Evolutionary conservation across 2,113 vertebrate genomes (phyloP), one percentile per base, ranked within the genome.

Genomic region (Fregata magnificens): DNA sequence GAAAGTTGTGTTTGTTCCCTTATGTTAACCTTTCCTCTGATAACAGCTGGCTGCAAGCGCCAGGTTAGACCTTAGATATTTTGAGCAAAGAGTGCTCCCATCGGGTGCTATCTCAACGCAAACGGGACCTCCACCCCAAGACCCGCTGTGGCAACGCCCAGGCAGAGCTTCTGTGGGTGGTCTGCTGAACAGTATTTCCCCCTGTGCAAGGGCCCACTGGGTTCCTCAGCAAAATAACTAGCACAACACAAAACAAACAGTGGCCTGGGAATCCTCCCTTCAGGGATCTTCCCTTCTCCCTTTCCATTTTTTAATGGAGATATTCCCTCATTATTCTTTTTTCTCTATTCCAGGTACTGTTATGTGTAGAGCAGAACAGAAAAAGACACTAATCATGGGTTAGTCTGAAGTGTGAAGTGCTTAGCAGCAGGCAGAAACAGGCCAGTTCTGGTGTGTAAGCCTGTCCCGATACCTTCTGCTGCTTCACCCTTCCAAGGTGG

Each of bases 261-360:
- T 15, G 78, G 36, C 78, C 70, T 94, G 95, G 74, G 90, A 92
- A 47, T 44, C 7, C 40, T 92, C 74, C 88, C 56, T 88, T 85
- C 1, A 8, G 92, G 77, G 86, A 61, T 16, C 67, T 28, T 72
- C 58, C n/a, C 45, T 90, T 63, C 62, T 44, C 32, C 59, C 50
- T 70, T 32, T 13, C 53, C n/a, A 9, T 0, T 24, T 47, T 24
- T 34, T 38, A 20, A 65, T 31, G 31, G 40, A 70, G 72, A 20
- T 32, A 9, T 47, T 70, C 29, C 59, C 5, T 8, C 50, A 6
- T 24, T 36, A 13, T 4, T 61, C 59, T 67, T 81, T 22, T 28
- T 15, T 36, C 16, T 59, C 24, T 7, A 1, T 49, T 78, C 86
- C 40, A 56, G 29, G 7, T 26, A 1, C 45, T 25, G 38, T 12